These are phyloP conservation scores for Miniopterus natalensis DNA, from an alignment of 2,113 vertebrate species.

Conservation along the genomic window DNA sequence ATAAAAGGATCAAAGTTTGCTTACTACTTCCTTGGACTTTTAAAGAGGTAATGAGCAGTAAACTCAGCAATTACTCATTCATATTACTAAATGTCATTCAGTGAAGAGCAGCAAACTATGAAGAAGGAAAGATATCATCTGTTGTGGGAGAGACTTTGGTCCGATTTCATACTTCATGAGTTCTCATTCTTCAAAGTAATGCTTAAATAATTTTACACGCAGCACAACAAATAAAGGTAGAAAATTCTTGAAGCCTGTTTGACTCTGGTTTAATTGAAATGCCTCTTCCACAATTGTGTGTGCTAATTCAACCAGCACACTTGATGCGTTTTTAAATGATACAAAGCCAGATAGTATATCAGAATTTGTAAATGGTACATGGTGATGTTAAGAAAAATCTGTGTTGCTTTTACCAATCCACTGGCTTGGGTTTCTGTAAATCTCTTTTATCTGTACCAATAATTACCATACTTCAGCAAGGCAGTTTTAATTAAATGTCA, in stretches of 20 bases:
- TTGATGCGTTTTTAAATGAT: constrained; percentile 76
- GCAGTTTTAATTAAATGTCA: constrained; percentile 84
- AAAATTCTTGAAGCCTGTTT: constrained; percentile 80
- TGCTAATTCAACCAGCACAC: constrained; percentile 86
- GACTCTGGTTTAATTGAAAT: constrained; percentile 86
- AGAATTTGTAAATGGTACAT: constrained; percentile 73
- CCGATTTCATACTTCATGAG: constrained; percentile 77
- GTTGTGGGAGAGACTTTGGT: constrained; percentile 77
- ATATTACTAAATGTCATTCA: constrained; percentile 85
- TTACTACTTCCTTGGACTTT: constrained; percentile 81
- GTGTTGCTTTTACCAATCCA: constrained; percentile 71
- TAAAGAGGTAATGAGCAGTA: constrained; percentile 87
- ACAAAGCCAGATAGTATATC: constrained; percentile 77
- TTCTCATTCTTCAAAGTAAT: constrained; percentile 80
- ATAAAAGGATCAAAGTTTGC: constrained; percentile 82
- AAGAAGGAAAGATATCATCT: constrained; percentile 73
- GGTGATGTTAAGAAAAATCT: constrained; percentile 71
- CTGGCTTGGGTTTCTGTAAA: constrained; percentile 61
- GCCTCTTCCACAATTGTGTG: constrained; percentile 75
- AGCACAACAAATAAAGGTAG: constrained; percentile 80
- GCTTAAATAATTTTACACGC: constrained; percentile 86
- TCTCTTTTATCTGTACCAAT: constrained; percentile 79
- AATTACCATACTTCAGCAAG: constrained; percentile 79
- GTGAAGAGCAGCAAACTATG: constrained; percentile 70
- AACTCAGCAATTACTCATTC: constrained; percentile 86